Evolutionary conservation across 2,797 vertebrate species (phyloP).

Genomic region (Esox lucius): DNA sequence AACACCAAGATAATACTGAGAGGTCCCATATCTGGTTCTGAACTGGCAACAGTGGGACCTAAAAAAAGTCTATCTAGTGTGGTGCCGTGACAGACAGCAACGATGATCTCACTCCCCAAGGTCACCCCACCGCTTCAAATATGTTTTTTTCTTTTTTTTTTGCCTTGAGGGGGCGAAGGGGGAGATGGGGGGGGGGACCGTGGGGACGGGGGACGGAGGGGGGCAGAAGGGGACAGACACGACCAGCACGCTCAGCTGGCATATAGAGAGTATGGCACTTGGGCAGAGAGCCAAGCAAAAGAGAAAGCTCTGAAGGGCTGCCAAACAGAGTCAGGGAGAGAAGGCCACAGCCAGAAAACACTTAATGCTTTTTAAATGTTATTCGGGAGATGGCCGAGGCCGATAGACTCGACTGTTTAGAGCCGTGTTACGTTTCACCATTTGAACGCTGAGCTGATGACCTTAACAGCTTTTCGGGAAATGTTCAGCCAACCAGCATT

Average conservation of each 20-base stretch:
- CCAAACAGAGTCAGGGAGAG: constrained; percentile 59
- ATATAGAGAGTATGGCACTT: constrained; percentile 64
- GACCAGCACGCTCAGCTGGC: constrained; percentile 67
- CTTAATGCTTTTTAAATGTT: constrained; percentile 76
- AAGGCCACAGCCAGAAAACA: constrained; percentile 59
- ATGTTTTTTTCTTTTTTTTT: too few species aligned
- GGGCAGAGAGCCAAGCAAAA: constrained; percentile 70
- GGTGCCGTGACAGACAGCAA: neutral
- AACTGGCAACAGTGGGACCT: too few species aligned
- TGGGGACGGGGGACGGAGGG: neutral
- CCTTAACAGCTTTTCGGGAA: constrained; percentile 63
- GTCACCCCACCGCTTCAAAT: constrained; percentile 30
- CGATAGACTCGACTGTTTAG: constrained; percentile 54
- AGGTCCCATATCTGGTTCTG: neutral
- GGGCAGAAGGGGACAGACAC: constrained; percentile 28
- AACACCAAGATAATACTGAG: neutral
- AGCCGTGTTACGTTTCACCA: constrained; percentile 57
- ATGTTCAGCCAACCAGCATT: constrained; percentile 63
- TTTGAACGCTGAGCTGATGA: constrained; percentile 59
- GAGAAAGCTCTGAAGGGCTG: constrained; percentile 61
- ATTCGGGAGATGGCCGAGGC: constrained; percentile 71
- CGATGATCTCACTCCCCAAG: constrained; percentile 43
- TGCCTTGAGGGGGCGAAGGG: constrained; percentile 17
- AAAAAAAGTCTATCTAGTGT: neutral
- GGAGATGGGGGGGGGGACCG: constrained; percentile 9